A percentile compares a stretch with the other conserved stretches of the same genome.
Conservation (phyloP, 2,797 vertebrate genomes). For the Fistularia tabacaria region DNA sequence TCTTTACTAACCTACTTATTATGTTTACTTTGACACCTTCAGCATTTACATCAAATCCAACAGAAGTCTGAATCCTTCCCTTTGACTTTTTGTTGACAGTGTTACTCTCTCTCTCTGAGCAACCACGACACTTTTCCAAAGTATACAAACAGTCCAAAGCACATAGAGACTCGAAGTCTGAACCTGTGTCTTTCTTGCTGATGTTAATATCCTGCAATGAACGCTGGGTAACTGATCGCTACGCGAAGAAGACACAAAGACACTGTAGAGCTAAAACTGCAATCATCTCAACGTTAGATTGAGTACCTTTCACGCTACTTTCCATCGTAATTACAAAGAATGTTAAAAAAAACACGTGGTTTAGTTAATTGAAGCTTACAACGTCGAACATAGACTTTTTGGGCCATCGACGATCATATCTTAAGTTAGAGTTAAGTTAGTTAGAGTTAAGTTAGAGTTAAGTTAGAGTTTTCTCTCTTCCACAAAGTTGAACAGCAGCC, state of each 20-base stretch:
- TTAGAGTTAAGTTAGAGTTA: too few relatives aligned
- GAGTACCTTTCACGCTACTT: too few relatives aligned
- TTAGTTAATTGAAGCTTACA: too few relatives aligned
- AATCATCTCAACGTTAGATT: too few relatives aligned
- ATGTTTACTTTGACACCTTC: constrained; percentile 50
- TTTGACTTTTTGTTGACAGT: constrained; percentile 52
- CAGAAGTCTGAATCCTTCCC: constrained; percentile 36
- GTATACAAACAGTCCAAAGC: constrained; percentile 49
- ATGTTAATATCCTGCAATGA: constrained; percentile 55
- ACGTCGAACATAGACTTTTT: too few relatives aligned
- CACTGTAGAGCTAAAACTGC: neutral
- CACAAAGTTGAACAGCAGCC: too few relatives aligned
- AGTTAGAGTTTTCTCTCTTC: too few relatives aligned
- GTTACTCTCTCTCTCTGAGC: constrained; percentile 34
- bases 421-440: too few relatives aligned
- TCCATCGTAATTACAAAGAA: too few relatives aligned
- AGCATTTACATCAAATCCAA: constrained; percentile 69
- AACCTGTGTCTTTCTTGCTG: constrained; percentile 34
- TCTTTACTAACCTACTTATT: constrained; percentile 55
- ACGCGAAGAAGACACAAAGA: constrained; percentile 2
- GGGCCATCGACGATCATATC: too few relatives aligned
- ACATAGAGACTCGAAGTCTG: constrained; percentile 31
- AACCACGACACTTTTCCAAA: constrained; percentile 44
- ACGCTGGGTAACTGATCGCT: constrained; percentile 32
- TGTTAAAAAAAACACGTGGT: too few relatives aligned